phyloP scores from a whole-genome alignment of 1,140 invertebrate species.

The Campodea augens region DNA sequence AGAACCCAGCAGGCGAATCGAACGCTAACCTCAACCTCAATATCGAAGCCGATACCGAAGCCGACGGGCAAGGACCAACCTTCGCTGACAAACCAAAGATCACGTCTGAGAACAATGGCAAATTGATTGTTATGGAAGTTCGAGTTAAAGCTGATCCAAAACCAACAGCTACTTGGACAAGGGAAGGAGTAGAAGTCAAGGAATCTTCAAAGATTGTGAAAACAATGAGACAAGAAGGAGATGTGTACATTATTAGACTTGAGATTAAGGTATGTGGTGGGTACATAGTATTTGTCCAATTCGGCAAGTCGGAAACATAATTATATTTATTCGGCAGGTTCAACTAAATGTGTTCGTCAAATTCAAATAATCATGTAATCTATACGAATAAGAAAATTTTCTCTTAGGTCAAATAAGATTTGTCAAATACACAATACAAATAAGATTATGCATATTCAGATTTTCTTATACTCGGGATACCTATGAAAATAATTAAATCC shows the following conservation, averaged over 20 bases:
- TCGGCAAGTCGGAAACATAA: too few species aligned
- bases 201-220: slow-evolving; percentile 59
- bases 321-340: too few species aligned
- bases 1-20: slow-evolving; percentile 91
- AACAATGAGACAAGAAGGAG: slow-evolving; percentile 52
- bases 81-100: slow-evolving; percentile 94
- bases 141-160: slow-evolving; percentile 83
- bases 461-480: too few species aligned
- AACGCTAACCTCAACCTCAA: slow-evolving; percentile 97
- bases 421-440: too few species aligned
- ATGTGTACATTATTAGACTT: slow-evolving; percentile 74
- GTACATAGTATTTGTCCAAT: too few species aligned
- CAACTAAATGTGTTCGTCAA: too few species aligned
- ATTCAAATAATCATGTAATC: too few species aligned
- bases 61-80: slow-evolving; percentile 85
- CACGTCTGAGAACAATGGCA: slow-evolving; percentile 82
- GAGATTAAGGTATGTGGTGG: slow-evolving; percentile 53
- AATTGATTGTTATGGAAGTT: slow-evolving; percentile 95
- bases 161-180: slow-evolving; percentile 84
- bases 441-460: too few species aligned
- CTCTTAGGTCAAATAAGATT: too few species aligned
- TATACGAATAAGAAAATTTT: too few species aligned
- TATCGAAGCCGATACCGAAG: slow-evolving; percentile 84
- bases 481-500: too few species aligned
- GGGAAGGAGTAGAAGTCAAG: slow-evolving; percentile 52